Percentiles rank a stretch among this genome's conserved stretches.
Conservation (phyloP, 1,140 invertebrate genomes). For the Oncopeltus fasciatus region DNA sequence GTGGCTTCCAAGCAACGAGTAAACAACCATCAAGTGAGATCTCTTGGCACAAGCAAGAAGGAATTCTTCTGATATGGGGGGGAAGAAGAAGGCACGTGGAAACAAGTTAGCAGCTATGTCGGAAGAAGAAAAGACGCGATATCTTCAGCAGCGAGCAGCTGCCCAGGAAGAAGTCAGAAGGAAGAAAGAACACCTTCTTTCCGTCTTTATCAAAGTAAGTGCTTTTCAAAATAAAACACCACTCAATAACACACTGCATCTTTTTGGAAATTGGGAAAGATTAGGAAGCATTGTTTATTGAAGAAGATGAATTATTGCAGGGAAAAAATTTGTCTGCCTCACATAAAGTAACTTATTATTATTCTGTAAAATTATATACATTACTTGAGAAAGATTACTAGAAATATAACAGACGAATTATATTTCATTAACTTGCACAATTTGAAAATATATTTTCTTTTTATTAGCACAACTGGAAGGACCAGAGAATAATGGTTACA, state of each 20-base stretch:
- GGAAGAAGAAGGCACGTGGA: conserved; percentile 51
- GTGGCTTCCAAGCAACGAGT: too few relatives aligned
- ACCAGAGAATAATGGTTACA: too few relatives aligned
- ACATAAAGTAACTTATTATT: neutral
- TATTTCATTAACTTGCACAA: too few relatives aligned
- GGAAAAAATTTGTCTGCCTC: neutral
- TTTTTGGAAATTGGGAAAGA: neutral
- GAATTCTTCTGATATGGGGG: conserved; percentile 33
- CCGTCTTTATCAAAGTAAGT: conserved; percentile 56
- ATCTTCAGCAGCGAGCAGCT: conserved; percentile 61
- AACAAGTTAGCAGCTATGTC: conserved; percentile 66
- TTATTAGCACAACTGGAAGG: too few relatives aligned
- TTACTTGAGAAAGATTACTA: neutral
- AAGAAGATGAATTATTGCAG: neutral
- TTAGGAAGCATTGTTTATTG: too few relatives aligned
- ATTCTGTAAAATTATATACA: neutral
- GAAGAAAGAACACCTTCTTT: conserved; percentile 59
- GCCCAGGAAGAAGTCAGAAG: conserved; percentile 58
- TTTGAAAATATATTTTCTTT: too few relatives aligned
- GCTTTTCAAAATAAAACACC: neutral
- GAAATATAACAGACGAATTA: too few relatives aligned
- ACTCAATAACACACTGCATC: neutral
- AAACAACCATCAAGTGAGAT: too few relatives aligned
- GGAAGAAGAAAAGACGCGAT: conserved; percentile 59
- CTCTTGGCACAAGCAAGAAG: too few relatives aligned